Evolutionary conservation across 2,797 vertebrate genomes (phyloP), one percentile per base, ranked within the genome.

Genomic region (Neosilurus hyrtlii): DNA sequence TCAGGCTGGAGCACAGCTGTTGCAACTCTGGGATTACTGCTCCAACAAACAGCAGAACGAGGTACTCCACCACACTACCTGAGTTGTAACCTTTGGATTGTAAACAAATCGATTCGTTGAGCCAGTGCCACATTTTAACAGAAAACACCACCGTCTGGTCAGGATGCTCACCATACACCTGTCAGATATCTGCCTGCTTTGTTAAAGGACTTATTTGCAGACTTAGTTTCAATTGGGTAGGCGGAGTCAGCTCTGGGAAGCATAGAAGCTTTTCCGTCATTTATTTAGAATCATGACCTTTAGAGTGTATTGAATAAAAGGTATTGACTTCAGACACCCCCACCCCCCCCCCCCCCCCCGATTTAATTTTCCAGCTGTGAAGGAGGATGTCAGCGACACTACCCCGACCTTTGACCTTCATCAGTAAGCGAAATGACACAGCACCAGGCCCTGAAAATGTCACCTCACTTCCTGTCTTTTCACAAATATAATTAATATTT

Each of bases 11-110:
- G 92, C 93, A 84, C 95, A 96, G 86, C 90, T 99, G 86, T 84
- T 97, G 79, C 92, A 93, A 77, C 92, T 97, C 83, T 98, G 97
- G 97, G 95, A 96, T 66, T 89, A 72, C 82, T 88, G 91, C 90
- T 90, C 90, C 54, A 26, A 82, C n/a, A 89, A 87, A 86, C 91
- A 84, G 89, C 90, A 92, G 84, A 43, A 57, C 20, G 89, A 83
- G 37, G 83, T 75, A 74, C 20, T 3, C 10, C 56, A 20, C 9
- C 49, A 20, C 12, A 30, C 9, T 51, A 16, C 68, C 22, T n/a
- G 43, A 71, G 20, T 7, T 20, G 5, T 70, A 22, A n/a, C 37
- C 51, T 43, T 43, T 26, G 10, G 67, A 51, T 70, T 22, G 1
- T 18, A 35, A 66, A 66, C 6, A 66, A 66, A 30, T 9, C 9